Conservation (phyloP, 2,113 vertebrate genomes). For the Leucopsar rothschildi region DNA sequence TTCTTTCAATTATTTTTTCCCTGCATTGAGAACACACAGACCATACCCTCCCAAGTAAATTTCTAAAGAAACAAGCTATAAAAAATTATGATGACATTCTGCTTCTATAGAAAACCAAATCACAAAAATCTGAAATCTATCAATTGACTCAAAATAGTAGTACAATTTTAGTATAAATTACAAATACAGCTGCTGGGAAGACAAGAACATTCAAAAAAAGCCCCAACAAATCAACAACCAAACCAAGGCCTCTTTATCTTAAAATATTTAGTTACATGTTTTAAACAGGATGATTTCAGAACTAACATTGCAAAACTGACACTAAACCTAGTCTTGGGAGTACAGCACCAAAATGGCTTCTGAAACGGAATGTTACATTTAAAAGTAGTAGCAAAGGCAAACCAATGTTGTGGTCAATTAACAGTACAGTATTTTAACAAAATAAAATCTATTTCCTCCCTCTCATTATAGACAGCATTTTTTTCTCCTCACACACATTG, state of each 20-base stretch:
- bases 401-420: background rate
- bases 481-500: background rate
- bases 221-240: background rate
- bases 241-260: background rate
- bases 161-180: background rate
- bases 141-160: background rate
- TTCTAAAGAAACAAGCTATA: background rate
- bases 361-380: background rate
- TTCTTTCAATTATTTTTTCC: background rate
- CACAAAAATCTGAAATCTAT: background rate
- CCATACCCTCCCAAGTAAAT: background rate
- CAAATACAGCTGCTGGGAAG: background rate
- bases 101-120: background rate
- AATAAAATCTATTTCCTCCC: background rate
- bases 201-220: background rate
- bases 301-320: background rate
- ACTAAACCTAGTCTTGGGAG: background rate
- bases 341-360: background rate
- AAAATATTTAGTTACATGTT: background rate
- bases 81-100: background rate
- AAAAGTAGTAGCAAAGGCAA: background rate
- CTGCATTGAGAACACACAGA: background rate
- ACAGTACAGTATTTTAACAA: background rate
- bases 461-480: background rate
- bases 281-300: background rate